These are phyloP conservation scores for Microctenopoma lineatum DNA, from an alignment of 2,797 vertebrate genomes.

Conservation along the genomic window DNA sequence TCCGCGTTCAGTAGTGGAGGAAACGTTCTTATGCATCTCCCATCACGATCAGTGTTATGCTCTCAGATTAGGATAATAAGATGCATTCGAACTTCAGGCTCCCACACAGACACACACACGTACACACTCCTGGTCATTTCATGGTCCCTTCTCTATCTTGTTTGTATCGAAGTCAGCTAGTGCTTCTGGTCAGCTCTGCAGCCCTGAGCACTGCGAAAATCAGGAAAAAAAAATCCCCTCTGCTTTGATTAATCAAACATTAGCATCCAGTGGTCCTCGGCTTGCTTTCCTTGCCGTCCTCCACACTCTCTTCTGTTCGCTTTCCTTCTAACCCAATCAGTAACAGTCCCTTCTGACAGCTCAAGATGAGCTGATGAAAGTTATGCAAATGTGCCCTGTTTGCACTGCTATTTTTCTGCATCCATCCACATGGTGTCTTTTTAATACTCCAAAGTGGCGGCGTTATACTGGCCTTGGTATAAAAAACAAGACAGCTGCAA, in stretches of 20 bases:
- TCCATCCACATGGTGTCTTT: slow-evolving; percentile 74
- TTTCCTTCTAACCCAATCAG: slow-evolving; percentile 79
- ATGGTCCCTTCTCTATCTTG: slow-evolving; percentile 75
- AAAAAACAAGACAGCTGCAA: slow-evolving; percentile 57
- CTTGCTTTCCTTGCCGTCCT: slow-evolving; percentile 68
- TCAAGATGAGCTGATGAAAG: slow-evolving; percentile 83
- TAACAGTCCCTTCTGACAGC: slow-evolving; percentile 75
- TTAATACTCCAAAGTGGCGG: slow-evolving; percentile 69
- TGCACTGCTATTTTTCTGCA: slow-evolving; percentile 80
- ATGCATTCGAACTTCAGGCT: slow-evolving; percentile 77
- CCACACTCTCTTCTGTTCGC: slow-evolving; percentile 66
- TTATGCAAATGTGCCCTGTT: slow-evolving; percentile 83
- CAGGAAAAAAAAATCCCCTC: slow-evolving; percentile 49
- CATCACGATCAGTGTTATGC: slow-evolving; percentile 59
- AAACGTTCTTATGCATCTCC: slow-evolving; percentile 69
- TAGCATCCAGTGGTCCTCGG: slow-evolving; percentile 81
- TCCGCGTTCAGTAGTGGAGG: slow-evolving; percentile 41
- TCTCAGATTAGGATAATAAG: slow-evolving; percentile 79
- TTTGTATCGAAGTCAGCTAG: slow-evolving; percentile 71
- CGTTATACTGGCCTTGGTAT: slow-evolving; percentile 48
- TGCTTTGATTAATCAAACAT: slow-evolving; percentile 88
- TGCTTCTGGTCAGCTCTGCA: slow-evolving; percentile 79
- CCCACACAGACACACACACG: slow-evolving; percentile 33
- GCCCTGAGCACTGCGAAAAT: slow-evolving; percentile 69
- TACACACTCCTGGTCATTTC: slow-evolving; percentile 61